These are phyloP conservation scores for Limnodromus scolopaceus DNA, from an alignment of 2,797 vertebrate genomes.

Conservation along the genomic window DNA sequence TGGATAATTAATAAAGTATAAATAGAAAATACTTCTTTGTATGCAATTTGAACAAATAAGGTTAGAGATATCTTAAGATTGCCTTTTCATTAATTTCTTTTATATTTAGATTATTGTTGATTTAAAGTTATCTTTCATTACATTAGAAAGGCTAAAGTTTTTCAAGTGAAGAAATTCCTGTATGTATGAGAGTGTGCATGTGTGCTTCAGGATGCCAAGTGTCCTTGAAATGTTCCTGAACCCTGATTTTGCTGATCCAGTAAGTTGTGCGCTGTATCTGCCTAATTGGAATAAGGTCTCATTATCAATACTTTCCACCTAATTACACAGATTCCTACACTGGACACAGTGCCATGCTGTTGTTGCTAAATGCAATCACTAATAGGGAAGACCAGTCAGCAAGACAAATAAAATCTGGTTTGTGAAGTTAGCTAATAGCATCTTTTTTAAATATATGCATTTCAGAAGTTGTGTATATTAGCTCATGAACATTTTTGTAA, in stretches of 20 bases:
- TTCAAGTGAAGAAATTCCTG: not conserved
- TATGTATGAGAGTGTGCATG: not conserved
- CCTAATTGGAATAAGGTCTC: not conserved
- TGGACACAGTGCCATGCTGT: not conserved
- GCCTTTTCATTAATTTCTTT: not conserved
- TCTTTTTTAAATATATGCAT: not conserved
- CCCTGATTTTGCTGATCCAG: not conserved
- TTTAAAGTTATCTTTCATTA: not conserved
- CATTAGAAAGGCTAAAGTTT: not conserved
- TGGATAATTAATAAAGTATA: not conserved
- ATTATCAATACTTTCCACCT: constrained; percentile 12
- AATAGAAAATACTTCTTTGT: not conserved
- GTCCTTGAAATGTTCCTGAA: not conserved
- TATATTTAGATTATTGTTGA: not conserved
- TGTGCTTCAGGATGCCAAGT: not conserved
- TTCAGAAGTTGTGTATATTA: not conserved
- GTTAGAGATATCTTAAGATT: not conserved
- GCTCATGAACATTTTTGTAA: not conserved
- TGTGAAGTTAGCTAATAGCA: not conserved
- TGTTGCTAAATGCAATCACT: not conserved
- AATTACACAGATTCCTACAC: not conserved
- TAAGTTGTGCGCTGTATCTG: not conserved
- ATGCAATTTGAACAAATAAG: not conserved
- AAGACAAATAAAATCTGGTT: not conserved
- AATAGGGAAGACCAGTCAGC: not conserved